Evolutionary conservation across 2,797 vertebrate genomes (phyloP), one percentile per base, ranked within the genome.

Genomic region (Tokudaia muenninki): DNA sequence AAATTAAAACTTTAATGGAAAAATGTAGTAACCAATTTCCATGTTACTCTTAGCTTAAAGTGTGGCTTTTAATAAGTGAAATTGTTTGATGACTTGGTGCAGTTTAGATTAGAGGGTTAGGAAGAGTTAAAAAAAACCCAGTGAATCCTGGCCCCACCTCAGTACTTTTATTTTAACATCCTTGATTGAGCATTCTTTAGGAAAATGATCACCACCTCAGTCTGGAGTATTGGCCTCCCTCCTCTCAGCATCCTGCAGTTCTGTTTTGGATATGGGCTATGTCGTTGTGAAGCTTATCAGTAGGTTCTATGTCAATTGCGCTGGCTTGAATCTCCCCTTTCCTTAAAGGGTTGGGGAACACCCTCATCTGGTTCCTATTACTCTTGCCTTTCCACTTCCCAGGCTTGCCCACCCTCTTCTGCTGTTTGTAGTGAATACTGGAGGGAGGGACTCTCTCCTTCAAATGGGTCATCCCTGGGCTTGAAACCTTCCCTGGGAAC

Each of bases 361-460:
- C 4, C 61, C 37, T 41, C 78, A 52, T 84, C 59, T 82, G 44
- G 13, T 34, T 55, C 8, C 34, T 31, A 34, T 41, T 31, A 19
- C 17, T 44, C 14, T 31, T 47, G 31, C 34, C 10, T 77, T 57
- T 17, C 16, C 5, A 1, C 7, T 3, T n/a, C 9, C 21, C 1
- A 0, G 21, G 21, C 77, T 26, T 22, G 10, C 29, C 3, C 0
- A 7, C 26, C 34, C 31, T 44, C 14, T 24, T 57, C 65, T 7
- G 37, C 17, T 4, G 24, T 16, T 8, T 0, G 2, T 11, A 9
- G 34, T 70, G 12, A 86, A 41, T 50, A 22, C 5, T 63, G 17
- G 3, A 17, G 50, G 7, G 57, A 1, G 61, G n/a, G 12, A 4
- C 4, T 34, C 3, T 4, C 5, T 21, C 3, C 16, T 31, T 47